These are phyloP conservation scores for Rallus crepitans DNA, from an alignment of 2,797 vertebrate genomes.

Conservation along the genomic window DNA sequence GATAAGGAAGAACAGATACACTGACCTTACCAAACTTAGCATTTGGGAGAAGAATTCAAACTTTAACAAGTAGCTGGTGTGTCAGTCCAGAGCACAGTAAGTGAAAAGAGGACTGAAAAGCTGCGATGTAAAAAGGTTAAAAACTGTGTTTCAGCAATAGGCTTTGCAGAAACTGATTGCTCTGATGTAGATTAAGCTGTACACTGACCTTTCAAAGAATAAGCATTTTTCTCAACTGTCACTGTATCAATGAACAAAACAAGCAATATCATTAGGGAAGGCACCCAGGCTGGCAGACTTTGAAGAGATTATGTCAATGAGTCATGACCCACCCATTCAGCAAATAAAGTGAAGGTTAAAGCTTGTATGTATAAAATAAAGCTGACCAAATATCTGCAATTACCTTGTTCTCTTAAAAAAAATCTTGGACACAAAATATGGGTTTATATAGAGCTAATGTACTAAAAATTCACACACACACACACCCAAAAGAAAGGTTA, in stretches of 20 bases:
- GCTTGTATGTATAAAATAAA: neutral
- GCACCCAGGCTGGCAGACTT: constrained; percentile 46
- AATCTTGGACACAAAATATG: neutral
- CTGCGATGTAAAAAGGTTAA: constrained; percentile 75
- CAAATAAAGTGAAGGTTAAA: constrained; percentile 43
- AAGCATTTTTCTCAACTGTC: constrained; percentile 76
- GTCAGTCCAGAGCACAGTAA: neutral
- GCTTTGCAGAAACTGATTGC: constrained; percentile 59
- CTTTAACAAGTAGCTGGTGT: constrained; percentile 32
- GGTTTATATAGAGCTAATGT: neutral
- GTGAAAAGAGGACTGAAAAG: constrained; percentile 43
- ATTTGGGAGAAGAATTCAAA: constrained; percentile 44
- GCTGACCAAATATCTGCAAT: neutral
- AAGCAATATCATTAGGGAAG: constrained; percentile 73
- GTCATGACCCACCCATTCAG: constrained; percentile 55
- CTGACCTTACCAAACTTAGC: constrained; percentile 48
- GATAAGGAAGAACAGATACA: neutral
- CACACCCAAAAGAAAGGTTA: fast-evolving
- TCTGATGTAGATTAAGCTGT: constrained; percentile 67
- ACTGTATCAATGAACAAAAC: constrained; percentile 58
- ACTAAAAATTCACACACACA: neutral
- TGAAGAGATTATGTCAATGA: constrained; percentile 43
- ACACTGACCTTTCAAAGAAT: constrained; percentile 77
- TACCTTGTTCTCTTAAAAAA: neutral
- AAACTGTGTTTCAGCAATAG: constrained; percentile 68